Base-by-base conservation (phyloP, 2,113 vertebrate species). In the Rana temporaria region DNA sequence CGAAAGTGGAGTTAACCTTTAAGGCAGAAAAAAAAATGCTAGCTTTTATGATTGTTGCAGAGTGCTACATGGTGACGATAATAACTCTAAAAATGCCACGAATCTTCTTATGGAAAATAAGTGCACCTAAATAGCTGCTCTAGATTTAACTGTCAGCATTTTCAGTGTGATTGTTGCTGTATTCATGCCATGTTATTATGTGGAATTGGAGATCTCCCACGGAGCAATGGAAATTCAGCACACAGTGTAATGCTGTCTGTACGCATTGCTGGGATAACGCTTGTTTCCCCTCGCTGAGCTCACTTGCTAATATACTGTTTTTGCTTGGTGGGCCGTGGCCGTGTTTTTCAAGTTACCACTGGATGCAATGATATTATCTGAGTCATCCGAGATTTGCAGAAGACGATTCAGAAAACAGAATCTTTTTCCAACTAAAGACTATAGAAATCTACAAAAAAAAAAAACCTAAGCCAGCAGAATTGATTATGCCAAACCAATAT, bases 191-290 rank as follows among this genome's bases (percentile, higher is more conserved):
- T 59, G 62, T 66, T 67, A 66, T 67, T 75, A 75, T 67, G 69
- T 72, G 42, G 69, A 65, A 73, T 81, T 81, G 63, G 63, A 82
- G 55, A 82, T 65, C 56, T 82, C 80, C 80, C 53, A 75, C 80
- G 7, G 80, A 30, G 71, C 67, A 62, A 82, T 75, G 71, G 80
- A 75, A 82, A 75, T 75, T 48, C 26, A 67, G 34, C 26, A 9
- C 62, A 75, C 64, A 82, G 75, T 42, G 30, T 42, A 82, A 60
- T 48, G 20, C 62, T 57, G 22, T 67, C 38, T 34, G 59, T 55
- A 59, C 30, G 57, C 42, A 72, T 56, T 55, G 42, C 68, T 64
- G 9, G 19, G 60, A 72, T 26, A 81, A 72, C 19, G 56, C 22
- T 71, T 60, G 66, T 60, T 62, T 55, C 60, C 20, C 34, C 57